phyloP scores from a whole-genome alignment of 2,797 vertebrate species.

The Xerus rutilus region DNA sequence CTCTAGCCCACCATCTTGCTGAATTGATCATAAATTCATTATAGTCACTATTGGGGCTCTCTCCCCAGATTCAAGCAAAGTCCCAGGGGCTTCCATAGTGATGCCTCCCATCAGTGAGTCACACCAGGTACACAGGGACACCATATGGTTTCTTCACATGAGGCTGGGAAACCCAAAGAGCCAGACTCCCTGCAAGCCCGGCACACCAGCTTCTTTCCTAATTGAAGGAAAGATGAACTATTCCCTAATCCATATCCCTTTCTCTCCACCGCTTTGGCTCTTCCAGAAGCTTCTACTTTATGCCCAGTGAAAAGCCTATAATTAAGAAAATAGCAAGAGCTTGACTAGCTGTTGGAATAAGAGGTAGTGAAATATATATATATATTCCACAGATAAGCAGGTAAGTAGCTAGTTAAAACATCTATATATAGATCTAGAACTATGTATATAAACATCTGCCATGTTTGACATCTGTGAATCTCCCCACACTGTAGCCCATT shows the following conservation, averaged over 20 bases:
- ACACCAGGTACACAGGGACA: background rate
- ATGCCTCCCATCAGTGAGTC: background rate
- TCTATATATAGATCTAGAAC: background rate
- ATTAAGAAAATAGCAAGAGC: background rate
- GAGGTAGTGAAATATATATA: background rate
- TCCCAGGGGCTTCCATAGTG: background rate
- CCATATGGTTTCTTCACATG: background rate
- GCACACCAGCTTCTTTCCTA: background rate
- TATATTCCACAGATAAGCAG: background rate
- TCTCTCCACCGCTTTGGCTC: background rate
- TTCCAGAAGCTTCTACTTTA: background rate
- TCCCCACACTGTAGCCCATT: background rate
- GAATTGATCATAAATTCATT: background rate
- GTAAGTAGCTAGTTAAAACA: background rate
- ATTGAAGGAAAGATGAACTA: background rate
- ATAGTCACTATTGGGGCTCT: background rate
- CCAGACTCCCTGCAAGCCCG: background rate
- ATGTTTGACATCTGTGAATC: background rate
- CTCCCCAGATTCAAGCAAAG: background rate
- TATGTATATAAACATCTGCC: background rate
- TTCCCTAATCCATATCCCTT: background rate
- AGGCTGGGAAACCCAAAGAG: background rate
- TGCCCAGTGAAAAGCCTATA: background rate
- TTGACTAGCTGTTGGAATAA: background rate
- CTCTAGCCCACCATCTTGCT: background rate